Evolutionary conservation across 2,888 invertebrate species (phyloP).

Genomic region (Drosophila gaucha): DNA sequence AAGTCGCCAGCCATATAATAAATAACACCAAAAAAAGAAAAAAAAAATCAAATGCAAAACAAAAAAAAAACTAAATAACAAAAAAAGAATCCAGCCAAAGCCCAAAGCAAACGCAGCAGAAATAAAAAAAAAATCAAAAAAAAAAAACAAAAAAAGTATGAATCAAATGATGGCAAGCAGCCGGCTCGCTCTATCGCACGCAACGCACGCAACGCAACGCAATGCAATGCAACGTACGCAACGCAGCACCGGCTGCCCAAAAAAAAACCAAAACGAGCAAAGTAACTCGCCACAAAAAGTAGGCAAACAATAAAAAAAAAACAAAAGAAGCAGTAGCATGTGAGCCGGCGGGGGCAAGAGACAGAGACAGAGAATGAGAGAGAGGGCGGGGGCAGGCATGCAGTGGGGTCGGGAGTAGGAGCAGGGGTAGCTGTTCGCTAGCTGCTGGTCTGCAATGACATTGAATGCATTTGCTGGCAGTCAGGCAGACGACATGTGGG

Average conservation of each 20-base stretch:
- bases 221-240: too few species aligned
- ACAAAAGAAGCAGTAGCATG: conserved; percentile 7
- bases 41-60: conserved; percentile 9
- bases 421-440: background rate
- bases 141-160: conserved; percentile 37
- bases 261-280: conserved; percentile 54
- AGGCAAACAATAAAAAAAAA: conserved; percentile 26
- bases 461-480: conserved; percentile 12
- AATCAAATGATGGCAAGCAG: conserved; percentile 44
- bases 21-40: conserved; percentile 57
- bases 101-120: conserved; percentile 21
- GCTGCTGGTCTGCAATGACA: conserved; percentile 4
- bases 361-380: background rate
- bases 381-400: background rate
- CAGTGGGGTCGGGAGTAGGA: too few species aligned
- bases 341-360: background rate
- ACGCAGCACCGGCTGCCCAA: conserved; percentile 27
- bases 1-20: conserved; percentile 72
- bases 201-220: conserved; percentile 38
- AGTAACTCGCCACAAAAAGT: conserved; percentile 43
- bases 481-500: conserved; percentile 60
- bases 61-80: background rate
- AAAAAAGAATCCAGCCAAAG: conserved; percentile 11
- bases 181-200: conserved; percentile 67
- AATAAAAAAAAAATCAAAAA: conserved; percentile 6